These are phyloP conservation scores for Crocuta crocuta DNA, from an alignment of 2,113 vertebrate species.

Conservation along the genomic window DNA sequence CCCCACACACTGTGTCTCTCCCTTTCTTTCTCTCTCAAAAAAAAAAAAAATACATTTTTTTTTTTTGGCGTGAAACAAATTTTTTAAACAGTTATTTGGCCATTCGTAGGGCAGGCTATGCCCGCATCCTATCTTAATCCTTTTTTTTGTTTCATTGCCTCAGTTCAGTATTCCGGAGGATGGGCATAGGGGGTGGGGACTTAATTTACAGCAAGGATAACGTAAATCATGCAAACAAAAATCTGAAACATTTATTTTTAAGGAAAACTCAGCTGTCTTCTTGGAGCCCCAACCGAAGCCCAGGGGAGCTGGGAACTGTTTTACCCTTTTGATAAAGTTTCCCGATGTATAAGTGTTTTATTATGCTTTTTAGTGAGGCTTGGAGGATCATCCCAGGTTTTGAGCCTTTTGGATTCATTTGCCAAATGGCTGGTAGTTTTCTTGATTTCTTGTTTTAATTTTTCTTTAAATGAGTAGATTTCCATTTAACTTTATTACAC, in stretches of 20 bases:
- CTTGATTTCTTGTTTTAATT: constrained; percentile 80
- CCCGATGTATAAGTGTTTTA: constrained; percentile 7
- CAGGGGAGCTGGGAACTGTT: not conserved
- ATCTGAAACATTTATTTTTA: not conserved
- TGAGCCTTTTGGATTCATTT: constrained; percentile 51
- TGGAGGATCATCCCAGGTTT: constrained; percentile 18
- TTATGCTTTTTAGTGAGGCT: constrained; percentile 14
- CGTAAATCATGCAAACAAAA: not conserved
- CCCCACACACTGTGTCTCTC: too few relatives aligned
- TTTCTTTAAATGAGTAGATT: constrained; percentile 65
- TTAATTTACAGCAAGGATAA: not conserved
- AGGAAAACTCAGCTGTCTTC: not conserved
- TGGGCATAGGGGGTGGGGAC: not conserved
- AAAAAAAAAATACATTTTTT: too few relatives aligned
- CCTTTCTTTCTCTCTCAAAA: too few relatives aligned
- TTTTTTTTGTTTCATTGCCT: not conserved
- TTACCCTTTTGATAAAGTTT: constrained; percentile 27
- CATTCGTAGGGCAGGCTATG: not conserved
- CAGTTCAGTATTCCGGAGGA: not conserved
- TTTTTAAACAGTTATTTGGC: too few relatives aligned
- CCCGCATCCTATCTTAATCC: not conserved
- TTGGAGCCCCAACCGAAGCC: not conserved
- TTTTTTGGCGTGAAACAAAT: too few relatives aligned
- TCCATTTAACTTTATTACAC: constrained; percentile 64
- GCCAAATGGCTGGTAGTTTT: constrained; percentile 62